Conservation (phyloP, 1,140 invertebrate species). For the Penaeus indicus region DNA sequence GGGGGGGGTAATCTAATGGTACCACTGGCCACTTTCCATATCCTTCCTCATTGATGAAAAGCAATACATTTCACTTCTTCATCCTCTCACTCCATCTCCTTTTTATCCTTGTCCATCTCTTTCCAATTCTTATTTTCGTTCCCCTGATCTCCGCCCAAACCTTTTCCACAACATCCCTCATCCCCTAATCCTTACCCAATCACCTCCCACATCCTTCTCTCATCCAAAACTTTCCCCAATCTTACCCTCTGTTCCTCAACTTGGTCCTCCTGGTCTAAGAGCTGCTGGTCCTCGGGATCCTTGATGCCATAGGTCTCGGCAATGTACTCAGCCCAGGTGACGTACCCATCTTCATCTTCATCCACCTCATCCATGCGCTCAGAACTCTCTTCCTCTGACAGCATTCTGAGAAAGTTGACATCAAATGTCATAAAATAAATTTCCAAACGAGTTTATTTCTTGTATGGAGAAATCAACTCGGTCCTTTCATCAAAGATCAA, state of each 20-base stretch:
- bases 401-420: conserved; percentile 76
- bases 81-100: too few relatives aligned
- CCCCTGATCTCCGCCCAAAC: background rate
- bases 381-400: conserved; percentile 89
- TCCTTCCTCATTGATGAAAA: too few relatives aligned
- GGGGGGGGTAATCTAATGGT: too few relatives aligned
- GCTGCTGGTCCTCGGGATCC: conserved; percentile 69
- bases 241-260: conserved; percentile 50
- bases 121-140: too few relatives aligned
- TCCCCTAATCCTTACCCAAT: too few relatives aligned
- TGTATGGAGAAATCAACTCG: background rate
- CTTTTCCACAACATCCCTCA: too few relatives aligned
- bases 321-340: conserved; percentile 92
- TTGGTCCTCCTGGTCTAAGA: conserved; percentile 64
- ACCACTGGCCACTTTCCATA: too few relatives aligned
- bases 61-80: too few relatives aligned
- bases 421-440: background rate
- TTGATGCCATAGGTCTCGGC: conserved; percentile 84
- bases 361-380: conserved; percentile 90
- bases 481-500: background rate
- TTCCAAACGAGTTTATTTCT: background rate
- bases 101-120: too few relatives aligned
- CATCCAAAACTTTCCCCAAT: background rate
- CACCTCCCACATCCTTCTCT: background rate
- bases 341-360: conserved; percentile 82